Evolutionary conservation across 2,113 vertebrate genomes (phyloP), one percentile per base, ranked within the genome.

Genomic region (Lasiurus cinereus): DNA sequence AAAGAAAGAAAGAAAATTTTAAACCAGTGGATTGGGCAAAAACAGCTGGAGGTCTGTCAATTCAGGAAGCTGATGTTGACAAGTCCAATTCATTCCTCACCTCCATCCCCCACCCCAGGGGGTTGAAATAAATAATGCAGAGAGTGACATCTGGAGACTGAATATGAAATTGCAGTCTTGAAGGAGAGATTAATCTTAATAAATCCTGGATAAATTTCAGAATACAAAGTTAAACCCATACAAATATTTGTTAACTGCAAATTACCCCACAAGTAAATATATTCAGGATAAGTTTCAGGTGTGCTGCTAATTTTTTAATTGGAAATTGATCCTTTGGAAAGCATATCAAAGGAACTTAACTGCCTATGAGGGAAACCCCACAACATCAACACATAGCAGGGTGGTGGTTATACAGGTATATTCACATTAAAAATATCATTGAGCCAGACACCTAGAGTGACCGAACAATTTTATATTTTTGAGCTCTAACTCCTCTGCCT

Each of bases 141-240:
- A 97, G 33, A 93, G 92, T 96, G 97, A 96, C 96, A 97, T 93
- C 96, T 97, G 92, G 84, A 94, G 96, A 94, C 84, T 91, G 29
- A 96, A 88, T 50, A 27, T 93, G 80, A 70, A 96, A 95, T 43
- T 98, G 70, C 91, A 95, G 29, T 83, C 84, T 67, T 15, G 24
- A 22, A 39, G 67, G 13, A 79, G 31, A 72, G n/a, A 29, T 52
- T n/a, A n/a, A 16, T 83, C 39, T 88, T 19, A 64, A 46, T 78
- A 93, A 88, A 89, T 66, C 31, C 33, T n/a, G 66, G n/a, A 64
- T 46, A 56, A 74, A 43, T 64, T 59, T 90, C 43, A n/a, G 59
- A 39, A 14, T 43, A 36, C 27, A 43, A 78, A 66, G 24, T 95
- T 85, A 22, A 39, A 36, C 46, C 62, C 4, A 2, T 64, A 50